Percentiles rank a stretch among this genome's conserved stretches.
phyloP scores from a whole-genome alignment of 2,888 invertebrate species.

The Phanerotoma sp. region DNA sequence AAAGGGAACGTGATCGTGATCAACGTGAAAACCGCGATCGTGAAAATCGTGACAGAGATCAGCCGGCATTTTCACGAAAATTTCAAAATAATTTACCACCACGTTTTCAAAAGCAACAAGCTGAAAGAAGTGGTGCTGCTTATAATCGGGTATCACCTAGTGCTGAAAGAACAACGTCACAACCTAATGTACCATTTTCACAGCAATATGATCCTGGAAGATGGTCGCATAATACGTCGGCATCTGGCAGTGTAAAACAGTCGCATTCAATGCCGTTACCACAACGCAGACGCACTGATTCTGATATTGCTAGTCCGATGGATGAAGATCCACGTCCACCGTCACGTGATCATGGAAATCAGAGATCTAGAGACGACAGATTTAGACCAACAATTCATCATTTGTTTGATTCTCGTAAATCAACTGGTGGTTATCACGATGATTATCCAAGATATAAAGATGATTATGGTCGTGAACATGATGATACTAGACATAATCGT shows the following conservation, averaged over 20 bases:
- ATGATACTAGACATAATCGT: conserved; percentile 48
- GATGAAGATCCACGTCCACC: conserved; percentile 48
- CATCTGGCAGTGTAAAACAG: conserved; percentile 44
- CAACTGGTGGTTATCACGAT: conserved; percentile 44
- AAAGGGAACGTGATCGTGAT: conserved; percentile 47
- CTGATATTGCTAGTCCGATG: conserved; percentile 43
- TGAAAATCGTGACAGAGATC: conserved; percentile 62
- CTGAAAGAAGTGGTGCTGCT: conserved; percentile 47
- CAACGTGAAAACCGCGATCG: conserved; percentile 44
- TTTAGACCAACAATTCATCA: conserved; percentile 48
- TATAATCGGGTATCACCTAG: conserved; percentile 52
- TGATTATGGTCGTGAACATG: conserved; percentile 46
- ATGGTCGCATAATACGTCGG: conserved; percentile 48
- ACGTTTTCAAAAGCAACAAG: conserved; percentile 77
- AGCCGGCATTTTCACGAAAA: conserved; percentile 68
- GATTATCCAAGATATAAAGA: conserved; percentile 48
- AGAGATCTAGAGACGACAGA: conserved; percentile 45
- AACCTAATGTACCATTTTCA: conserved; percentile 44
- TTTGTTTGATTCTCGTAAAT: conserved; percentile 45
- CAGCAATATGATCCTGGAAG: conserved; percentile 53
- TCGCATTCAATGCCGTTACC: conserved; percentile 41
- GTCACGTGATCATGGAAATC: conserved; percentile 47
- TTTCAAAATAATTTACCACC: conserved; percentile 86
- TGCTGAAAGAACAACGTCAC: conserved; percentile 47
- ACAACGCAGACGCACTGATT: conserved; percentile 51